Evolutionary conservation across 1,140 invertebrate genomes (phyloP), one percentile per base, ranked within the genome.

Genomic region (Orius insidiosus): DNA sequence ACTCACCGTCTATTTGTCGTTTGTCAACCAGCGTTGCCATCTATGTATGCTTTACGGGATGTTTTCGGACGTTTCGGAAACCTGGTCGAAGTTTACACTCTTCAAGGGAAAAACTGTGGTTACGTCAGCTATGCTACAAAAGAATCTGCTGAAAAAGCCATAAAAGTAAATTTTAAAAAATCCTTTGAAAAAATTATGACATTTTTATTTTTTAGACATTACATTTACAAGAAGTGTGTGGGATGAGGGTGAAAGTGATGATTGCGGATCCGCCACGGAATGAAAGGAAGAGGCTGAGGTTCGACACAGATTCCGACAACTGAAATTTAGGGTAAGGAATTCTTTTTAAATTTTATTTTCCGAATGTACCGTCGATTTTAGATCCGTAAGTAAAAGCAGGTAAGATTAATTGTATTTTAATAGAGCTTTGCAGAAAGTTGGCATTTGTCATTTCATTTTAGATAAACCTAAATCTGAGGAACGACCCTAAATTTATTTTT

Each of bases 41-140:
- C 84, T 1, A 70, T 78, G 39, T 70, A 76, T 51, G 74, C 81
- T n/a, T 68, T 95, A 59, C 77, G 78, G 56, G 87, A 94, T 63
- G 75, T 83, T 1, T 95, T 95, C 60, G 84, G 81, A 55, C 74
- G 88, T 55, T 94, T 93, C 69, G 88, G 87, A n/a, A 78, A 85
- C 59, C 67, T 95, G 1, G 92, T 93, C 52, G 85, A 92, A 61
- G 83, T 92, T 3, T 89, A 86, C 56, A 75, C 90, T 60, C 65
- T 93, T 49, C 77, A 78, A 45, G 85, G 87, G 58, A 84, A 84
- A 65, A 88, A 80, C 56, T 92, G 85, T 66, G 88, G 88, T 0
- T 95, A 90, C 64, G 88, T 83, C 0, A 87, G 87, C 58, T 95
- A 86, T 66, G 82, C 84, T 2, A 75, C 67, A 24, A 70, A 72